Conservation (phyloP, 37 sponge, comb jelly and placozoan species). For the Ephydatia muelleri region DNA sequence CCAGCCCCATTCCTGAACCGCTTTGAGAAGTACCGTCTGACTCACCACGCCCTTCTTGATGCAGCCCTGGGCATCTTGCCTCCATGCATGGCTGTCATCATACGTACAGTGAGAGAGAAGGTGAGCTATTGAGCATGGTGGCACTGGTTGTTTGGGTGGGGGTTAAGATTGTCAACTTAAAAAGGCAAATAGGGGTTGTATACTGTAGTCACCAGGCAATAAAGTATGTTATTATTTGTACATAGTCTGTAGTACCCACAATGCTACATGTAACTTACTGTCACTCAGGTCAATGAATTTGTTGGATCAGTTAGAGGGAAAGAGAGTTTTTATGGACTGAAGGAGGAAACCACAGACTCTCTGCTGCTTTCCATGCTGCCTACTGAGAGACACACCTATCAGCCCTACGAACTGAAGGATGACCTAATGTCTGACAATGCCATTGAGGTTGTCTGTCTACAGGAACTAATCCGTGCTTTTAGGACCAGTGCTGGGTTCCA, state of each 20-base stretch:
- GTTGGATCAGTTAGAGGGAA: slow-evolving; percentile 25
- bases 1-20: slow-evolving; percentile 87
- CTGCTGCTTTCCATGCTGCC: slow-evolving; percentile 62
- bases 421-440: background rate
- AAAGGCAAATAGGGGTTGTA: background rate
- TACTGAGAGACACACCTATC: slow-evolving; percentile 11
- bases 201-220: background rate
- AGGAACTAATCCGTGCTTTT: slow-evolving; percentile 30
- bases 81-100: slow-evolving; percentile 39
- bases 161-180: too few relatives aligned
- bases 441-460: background rate
- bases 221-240: too few relatives aligned
- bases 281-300: slow-evolving; percentile 56
- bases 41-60: slow-evolving; percentile 72
- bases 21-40: slow-evolving; percentile 84
- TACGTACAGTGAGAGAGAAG: slow-evolving; percentile 64
- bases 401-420: background rate
- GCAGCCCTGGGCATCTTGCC: slow-evolving; percentile 54
- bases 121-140: slow-evolving; percentile 16
- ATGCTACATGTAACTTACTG: background rate
- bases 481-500: slow-evolving; percentile 53
- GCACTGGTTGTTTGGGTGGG: background rate
- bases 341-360: slow-evolving; percentile 64
- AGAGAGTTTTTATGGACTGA: slow-evolving; percentile 56
- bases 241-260: too few relatives aligned